Evolutionary conservation across 2,113 vertebrate species (phyloP).

Genomic region (Bubalus kerabau): DNA sequence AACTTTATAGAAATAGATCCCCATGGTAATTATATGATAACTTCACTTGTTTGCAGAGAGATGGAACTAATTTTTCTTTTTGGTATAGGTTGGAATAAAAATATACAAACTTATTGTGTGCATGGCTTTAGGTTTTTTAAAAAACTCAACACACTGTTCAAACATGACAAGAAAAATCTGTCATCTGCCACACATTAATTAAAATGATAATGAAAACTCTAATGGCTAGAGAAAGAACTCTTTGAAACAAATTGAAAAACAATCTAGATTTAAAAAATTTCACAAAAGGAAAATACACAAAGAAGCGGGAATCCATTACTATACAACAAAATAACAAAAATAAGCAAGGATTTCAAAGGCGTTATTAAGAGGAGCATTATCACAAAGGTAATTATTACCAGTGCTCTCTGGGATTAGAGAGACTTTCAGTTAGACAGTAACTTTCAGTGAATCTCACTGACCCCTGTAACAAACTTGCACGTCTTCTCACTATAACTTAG

Average conservation of each 20-base stretch:
- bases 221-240: neutral
- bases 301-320: neutral
- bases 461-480: conserved; percentile 16
- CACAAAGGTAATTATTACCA: conserved; percentile 33
- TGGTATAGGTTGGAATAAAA: conserved; percentile 42
- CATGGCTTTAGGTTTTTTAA: neutral
- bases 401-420: conserved; percentile 13
- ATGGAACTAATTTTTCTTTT: neutral
- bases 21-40: neutral
- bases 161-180: neutral
- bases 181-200: conserved; percentile 19
- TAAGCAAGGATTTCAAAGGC: conserved; percentile 49
- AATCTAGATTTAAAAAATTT: neutral
- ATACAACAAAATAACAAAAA: neutral
- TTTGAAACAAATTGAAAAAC: conserved; percentile 18
- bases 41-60: neutral
- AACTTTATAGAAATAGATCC: neutral
- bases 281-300: neutral
- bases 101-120: neutral
- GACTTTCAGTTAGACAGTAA: neutral
- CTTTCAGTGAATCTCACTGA: conserved; percentile 32
- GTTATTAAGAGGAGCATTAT: neutral
- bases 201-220: conserved; percentile 30
- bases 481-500: conserved; percentile 65
- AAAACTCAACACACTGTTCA: neutral